Conservation (phyloP, 2,797 vertebrate genomes). For the Neoniphon sammara region DNA sequence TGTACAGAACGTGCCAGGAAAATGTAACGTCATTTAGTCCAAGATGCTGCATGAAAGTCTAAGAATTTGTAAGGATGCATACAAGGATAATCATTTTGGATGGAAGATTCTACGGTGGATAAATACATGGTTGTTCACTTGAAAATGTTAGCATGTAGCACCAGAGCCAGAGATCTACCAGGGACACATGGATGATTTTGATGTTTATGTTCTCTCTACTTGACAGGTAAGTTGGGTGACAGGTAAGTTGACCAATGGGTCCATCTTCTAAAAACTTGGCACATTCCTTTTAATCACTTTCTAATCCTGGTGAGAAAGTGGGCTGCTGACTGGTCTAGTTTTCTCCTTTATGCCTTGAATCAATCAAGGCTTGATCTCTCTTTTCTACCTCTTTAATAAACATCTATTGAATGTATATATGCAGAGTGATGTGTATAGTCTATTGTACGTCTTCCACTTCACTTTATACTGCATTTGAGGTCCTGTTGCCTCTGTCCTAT, state of each 20-base stretch:
- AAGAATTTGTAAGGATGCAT: too few species aligned
- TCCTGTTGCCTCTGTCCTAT: neutral
- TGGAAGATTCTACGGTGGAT: too few species aligned
- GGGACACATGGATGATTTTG: neutral
- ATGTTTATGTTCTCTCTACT: neutral
- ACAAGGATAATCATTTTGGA: too few species aligned
- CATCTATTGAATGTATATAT: too few species aligned
- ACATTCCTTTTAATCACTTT: neutral
- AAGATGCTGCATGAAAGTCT: too few species aligned
- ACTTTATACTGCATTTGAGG: neutral
- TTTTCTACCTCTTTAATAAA: too few species aligned
- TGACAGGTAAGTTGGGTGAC: conserved; percentile 11
- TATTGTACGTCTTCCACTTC: neutral
- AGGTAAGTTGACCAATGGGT: neutral
- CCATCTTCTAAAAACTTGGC: neutral
- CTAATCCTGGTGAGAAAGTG: neutral
- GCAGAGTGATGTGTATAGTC: neutral
- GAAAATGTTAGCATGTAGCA: too few species aligned
- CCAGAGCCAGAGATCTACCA: conserved; percentile 1
- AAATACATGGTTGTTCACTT: too few species aligned
- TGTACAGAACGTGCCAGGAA: too few species aligned
- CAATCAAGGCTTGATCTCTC: too few species aligned
- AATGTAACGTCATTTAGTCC: too few species aligned
- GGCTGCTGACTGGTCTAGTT: neutral
- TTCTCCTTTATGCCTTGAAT: too few species aligned